A percentile compares a stretch with the other conserved stretches of the same genome.
These are phyloP conservation scores for Graptemys geographica DNA, from an alignment of 2,797 vertebrate genomes.

Conservation along the genomic window DNA sequence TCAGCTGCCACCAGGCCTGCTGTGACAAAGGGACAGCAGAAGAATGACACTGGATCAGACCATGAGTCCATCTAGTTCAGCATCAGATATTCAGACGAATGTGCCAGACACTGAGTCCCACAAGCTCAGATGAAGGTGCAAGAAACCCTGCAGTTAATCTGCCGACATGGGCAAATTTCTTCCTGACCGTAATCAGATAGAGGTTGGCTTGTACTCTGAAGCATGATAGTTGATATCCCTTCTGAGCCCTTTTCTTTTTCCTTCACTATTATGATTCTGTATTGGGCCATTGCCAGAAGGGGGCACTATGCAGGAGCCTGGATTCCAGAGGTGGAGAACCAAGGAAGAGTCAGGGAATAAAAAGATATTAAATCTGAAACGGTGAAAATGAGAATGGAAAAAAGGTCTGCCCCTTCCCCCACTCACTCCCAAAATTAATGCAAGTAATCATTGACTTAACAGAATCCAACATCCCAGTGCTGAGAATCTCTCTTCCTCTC, in stretches of 20 bases:
- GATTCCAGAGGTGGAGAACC: neutral
- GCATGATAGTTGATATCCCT: neutral
- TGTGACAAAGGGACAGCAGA: neutral
- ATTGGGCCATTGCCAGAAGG: accelerated
- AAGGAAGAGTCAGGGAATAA: neutral
- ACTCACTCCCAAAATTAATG: neutral
- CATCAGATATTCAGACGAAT: neutral
- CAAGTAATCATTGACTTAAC: neutral
- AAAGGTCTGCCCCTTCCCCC: neutral
- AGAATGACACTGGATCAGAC: neutral
- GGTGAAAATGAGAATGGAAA: accelerated
- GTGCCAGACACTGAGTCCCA: neutral
- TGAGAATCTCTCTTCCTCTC: neutral
- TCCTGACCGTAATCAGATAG: neutral
- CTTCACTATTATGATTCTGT: neutral
- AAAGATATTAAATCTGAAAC: accelerated
- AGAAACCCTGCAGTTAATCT: neutral
- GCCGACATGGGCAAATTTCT: neutral
- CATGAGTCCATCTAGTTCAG: neutral
- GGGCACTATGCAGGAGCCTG: accelerated
- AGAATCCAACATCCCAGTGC: neutral
- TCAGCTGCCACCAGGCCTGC: accelerated
- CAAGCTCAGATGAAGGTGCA: neutral
- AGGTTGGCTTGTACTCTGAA: neutral
- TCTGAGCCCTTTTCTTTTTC: neutral